Conservation (phyloP, 2,888 invertebrate species). For the Odontomyia ornata region DNA sequence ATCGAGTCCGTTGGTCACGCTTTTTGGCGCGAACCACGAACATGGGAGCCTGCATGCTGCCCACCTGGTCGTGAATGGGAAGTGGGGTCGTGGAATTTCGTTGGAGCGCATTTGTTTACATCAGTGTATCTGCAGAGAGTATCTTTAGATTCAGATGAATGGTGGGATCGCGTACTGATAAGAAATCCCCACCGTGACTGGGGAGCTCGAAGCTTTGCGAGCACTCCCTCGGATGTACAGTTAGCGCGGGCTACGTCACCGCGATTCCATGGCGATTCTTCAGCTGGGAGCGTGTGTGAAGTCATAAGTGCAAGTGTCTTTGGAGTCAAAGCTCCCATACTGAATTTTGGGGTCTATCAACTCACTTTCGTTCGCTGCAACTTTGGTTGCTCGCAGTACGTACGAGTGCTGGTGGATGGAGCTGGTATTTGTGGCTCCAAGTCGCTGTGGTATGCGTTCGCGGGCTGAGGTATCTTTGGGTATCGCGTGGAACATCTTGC, state of each 20-base stretch:
- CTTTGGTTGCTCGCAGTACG: background rate
- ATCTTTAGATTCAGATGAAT: background rate
- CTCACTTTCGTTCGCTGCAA: slow-evolving; percentile 35
- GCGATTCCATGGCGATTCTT: background rate
- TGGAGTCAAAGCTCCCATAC: slow-evolving; percentile 30
- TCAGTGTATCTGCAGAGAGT: slow-evolving; percentile 1
- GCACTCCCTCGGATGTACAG: slow-evolving; percentile 9
- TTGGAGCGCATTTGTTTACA: slow-evolving; percentile 17
- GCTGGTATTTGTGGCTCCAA: slow-evolving; percentile 11
- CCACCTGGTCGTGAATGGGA: background rate
- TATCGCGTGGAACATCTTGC: slow-evolving; percentile 12
- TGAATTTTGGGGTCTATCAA: slow-evolving; percentile 33
- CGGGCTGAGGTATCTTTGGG: background rate
- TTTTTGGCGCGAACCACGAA: slow-evolving; percentile 31
- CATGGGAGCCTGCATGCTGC: background rate
- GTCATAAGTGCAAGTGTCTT: slow-evolving; percentile 27
- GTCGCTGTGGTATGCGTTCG: background rate
- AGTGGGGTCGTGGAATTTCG: background rate
- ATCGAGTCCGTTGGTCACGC: background rate
- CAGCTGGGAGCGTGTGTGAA: slow-evolving; percentile 8
- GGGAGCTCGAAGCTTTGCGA: background rate
- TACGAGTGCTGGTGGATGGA: background rate
- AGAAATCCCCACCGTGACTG: background rate
- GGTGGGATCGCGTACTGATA: slow-evolving; percentile 10
- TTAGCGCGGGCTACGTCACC: slow-evolving; percentile 18